Conservation (phyloP, 2,888 invertebrate genomes). For the Euzetes globulus region DNA sequence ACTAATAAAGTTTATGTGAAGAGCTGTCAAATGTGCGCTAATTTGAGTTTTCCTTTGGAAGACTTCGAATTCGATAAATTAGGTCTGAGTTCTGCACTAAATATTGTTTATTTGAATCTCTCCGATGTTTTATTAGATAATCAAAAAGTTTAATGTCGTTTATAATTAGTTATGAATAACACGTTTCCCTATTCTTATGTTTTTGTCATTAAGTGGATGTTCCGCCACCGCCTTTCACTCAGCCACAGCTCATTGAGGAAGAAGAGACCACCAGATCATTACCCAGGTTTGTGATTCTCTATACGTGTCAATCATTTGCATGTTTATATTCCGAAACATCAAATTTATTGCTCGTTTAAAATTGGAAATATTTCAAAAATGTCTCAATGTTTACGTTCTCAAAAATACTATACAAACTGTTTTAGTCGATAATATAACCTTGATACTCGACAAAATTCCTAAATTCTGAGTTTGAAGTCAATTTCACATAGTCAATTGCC, state of each 20-base stretch:
- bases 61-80: neutral
- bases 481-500: too few relatives aligned
- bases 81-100: neutral
- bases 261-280: neutral
- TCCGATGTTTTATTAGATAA: neutral
- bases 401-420: too few relatives aligned
- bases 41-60: neutral
- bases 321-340: too few relatives aligned
- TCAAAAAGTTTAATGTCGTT: neutral
- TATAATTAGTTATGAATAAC: neutral
- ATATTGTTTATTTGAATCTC: neutral
- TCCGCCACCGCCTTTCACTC: neutral
- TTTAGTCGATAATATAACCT: too few relatives aligned
- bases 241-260: neutral
- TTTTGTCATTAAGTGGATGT: neutral
- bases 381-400: too few relatives aligned
- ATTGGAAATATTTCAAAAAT: too few relatives aligned
- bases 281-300: constrained; percentile 6
- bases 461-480: too few relatives aligned
- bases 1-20: neutral
- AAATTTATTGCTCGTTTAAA: too few relatives aligned
- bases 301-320: too few relatives aligned
- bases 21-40: neutral
- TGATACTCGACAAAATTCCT: too few relatives aligned
- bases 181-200: neutral